Evolutionary conservation across 2,888 invertebrate genomes (phyloP).

Genomic region (Hesperia comma): DNA sequence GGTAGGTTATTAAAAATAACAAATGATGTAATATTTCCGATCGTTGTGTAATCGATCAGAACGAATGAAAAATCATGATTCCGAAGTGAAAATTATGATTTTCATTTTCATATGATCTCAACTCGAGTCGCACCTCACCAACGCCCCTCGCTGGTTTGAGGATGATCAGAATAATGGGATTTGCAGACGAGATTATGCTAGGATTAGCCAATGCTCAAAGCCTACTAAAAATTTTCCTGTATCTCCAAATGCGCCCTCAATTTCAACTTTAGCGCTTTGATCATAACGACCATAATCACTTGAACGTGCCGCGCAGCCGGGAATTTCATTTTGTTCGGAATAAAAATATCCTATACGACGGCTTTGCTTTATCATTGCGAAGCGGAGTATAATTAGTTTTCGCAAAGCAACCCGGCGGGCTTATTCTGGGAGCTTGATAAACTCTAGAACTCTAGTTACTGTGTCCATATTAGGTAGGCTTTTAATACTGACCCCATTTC

Average conservation of each 20-base stretch:
- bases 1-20: too few species aligned
- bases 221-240: conserved; percentile 67
- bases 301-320: conserved; percentile 39
- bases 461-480: too few species aligned
- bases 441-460: too few species aligned
- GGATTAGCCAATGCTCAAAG: conserved; percentile 79
- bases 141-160: conserved; percentile 56
- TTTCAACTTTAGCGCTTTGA: conserved; percentile 23
- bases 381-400: conserved; percentile 82
- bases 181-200: conserved; percentile 77
- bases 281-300: conserved; percentile 47
- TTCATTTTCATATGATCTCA: conserved; percentile 47
- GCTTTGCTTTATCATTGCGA: conserved; percentile 84
- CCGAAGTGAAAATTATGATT: conserved; percentile 53
- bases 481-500: too few species aligned
- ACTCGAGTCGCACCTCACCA: conserved; percentile 47
- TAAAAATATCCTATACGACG: conserved; percentile 82
- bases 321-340: conserved; percentile 81
- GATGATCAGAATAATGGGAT: conserved; percentile 82
- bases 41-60: neutral
- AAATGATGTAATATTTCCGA: too few species aligned
- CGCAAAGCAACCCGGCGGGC: conserved; percentile 64
- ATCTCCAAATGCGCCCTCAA: conserved; percentile 43
- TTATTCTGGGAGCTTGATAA: conserved; percentile 57
- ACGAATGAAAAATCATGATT: conserved; percentile 53